These are phyloP conservation scores for Entosphenus tridentatus DNA, from an alignment of 2,113 vertebrate genomes.

Conservation along the genomic window DNA sequence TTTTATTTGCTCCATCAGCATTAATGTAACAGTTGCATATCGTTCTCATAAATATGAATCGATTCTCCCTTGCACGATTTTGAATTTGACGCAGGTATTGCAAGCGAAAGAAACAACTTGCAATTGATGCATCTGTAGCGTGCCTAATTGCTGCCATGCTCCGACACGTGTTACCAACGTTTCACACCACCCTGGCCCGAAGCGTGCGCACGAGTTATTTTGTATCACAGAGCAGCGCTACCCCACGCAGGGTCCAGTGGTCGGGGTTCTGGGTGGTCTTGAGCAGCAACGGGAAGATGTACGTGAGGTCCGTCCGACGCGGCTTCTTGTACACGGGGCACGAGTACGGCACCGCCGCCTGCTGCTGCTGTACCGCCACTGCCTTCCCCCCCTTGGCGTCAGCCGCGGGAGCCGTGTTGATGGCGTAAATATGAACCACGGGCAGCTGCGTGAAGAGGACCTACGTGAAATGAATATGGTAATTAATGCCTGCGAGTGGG, in stretches of 20 bases:
- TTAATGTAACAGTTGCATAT: too few species aligned
- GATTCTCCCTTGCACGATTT: too few species aligned
- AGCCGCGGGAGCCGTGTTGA: slow-evolving; percentile 17
- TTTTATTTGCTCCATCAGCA: too few species aligned
- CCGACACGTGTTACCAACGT: too few species aligned
- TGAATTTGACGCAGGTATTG: too few species aligned
- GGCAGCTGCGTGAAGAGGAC: slow-evolving; percentile 43
- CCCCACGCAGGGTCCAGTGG: slow-evolving; percentile 39
- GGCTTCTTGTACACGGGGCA: slow-evolving; percentile 54
- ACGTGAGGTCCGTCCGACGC: slow-evolving; percentile 36
- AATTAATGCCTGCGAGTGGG: too few species aligned
- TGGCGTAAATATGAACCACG: slow-evolving; percentile 40
- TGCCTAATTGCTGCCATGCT: too few species aligned
- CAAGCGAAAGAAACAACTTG: too few species aligned
- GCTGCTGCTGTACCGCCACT: slow-evolving; percentile 8
- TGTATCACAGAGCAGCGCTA: slow-evolving; percentile 38
- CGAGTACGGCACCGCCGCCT: slow-evolving; percentile 18
- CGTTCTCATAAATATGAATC: too few species aligned
- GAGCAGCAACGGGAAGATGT: slow-evolving; percentile 32
- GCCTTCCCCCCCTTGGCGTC: slow-evolving; percentile 15
- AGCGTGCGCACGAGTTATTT: slow-evolving; percentile 18
- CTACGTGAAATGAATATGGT: slow-evolving; percentile 16
- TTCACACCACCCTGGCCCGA: too few species aligned
- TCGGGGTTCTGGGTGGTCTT: slow-evolving; percentile 26
- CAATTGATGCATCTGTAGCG: too few species aligned